Conservation (phyloP, 2,797 vertebrate species). For the Anabacerthia variegaticeps region DNA sequence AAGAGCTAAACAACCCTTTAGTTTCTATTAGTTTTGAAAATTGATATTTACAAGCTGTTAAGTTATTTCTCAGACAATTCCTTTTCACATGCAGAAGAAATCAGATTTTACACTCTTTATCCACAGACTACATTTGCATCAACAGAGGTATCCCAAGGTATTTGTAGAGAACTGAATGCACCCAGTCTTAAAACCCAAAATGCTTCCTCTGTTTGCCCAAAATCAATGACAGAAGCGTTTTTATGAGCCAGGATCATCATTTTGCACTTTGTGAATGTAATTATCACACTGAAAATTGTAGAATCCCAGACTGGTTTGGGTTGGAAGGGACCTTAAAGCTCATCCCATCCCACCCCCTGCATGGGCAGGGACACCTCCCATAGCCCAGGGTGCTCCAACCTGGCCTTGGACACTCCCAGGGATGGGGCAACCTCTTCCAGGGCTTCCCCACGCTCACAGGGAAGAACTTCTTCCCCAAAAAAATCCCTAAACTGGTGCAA, state of each 20-base stretch:
- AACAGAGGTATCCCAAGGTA: neutral
- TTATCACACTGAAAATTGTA: accelerated
- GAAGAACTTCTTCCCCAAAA: neutral
- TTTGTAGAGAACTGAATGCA: neutral
- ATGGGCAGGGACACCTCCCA: neutral
- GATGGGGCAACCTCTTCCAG: neutral
- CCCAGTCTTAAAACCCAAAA: neutral
- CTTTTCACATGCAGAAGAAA: neutral
- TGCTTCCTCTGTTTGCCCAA: neutral
- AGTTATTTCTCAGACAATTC: neutral
- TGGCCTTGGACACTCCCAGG: neutral
- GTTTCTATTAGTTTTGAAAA: neutral
- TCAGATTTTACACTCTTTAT: neutral
- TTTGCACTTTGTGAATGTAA: neutral
- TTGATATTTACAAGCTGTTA: neutral
- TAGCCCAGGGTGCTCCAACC: neutral
- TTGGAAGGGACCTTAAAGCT: neutral
- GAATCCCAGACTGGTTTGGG: neutral
- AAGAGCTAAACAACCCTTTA: neutral
- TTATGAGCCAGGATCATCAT: neutral
- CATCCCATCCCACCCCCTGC: neutral
- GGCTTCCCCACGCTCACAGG: neutral
- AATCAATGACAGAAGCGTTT: neutral
- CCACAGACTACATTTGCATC: neutral
- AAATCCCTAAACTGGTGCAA: accelerated